Conservation (phyloP, 2,888 invertebrate species). For the Agrilus cyanescens region DNA sequence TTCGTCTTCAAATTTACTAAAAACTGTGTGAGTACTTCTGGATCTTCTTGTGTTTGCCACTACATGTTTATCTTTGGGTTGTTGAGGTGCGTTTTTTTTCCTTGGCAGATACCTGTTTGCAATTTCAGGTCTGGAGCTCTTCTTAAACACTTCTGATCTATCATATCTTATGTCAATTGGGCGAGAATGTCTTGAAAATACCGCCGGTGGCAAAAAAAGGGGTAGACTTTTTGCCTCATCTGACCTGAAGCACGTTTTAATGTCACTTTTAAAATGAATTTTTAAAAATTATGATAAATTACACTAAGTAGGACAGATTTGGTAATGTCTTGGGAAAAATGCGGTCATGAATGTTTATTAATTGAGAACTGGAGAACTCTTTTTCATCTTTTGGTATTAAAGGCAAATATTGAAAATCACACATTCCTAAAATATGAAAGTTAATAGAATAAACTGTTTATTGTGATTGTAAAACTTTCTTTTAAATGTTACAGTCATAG, state of each 20-base stretch:
- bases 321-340: constrained; percentile 46
- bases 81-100: constrained; percentile 10
- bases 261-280: background rate
- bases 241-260: constrained; percentile 10
- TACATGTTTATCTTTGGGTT: constrained; percentile 5
- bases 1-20: constrained; percentile 17
- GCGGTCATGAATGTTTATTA: constrained; percentile 49
- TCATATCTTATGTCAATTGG: constrained; percentile 20
- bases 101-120: constrained; percentile 15
- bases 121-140: constrained; percentile 16
- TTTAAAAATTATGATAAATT: constrained; percentile 19
- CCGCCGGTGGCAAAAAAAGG: constrained; percentile 61
- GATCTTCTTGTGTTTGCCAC: constrained; percentile 4
- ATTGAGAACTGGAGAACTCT: constrained; percentile 31
- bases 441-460: constrained; percentile 1
- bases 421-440: constrained; percentile 48
- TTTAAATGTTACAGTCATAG: constrained; percentile 51
- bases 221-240: constrained; percentile 33
- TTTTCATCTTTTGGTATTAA: constrained; percentile 37
- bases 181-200: constrained; percentile 67
- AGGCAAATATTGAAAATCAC: constrained; percentile 89
- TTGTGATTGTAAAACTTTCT: constrained; percentile 36
- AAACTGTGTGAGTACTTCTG: constrained; percentile 9
- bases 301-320: constrained; percentile 45
- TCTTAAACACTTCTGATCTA: constrained; percentile 18